These are phyloP conservation scores for Xylota segnis DNA, from an alignment of 2,888 invertebrate genomes.

Conservation along the genomic window DNA sequence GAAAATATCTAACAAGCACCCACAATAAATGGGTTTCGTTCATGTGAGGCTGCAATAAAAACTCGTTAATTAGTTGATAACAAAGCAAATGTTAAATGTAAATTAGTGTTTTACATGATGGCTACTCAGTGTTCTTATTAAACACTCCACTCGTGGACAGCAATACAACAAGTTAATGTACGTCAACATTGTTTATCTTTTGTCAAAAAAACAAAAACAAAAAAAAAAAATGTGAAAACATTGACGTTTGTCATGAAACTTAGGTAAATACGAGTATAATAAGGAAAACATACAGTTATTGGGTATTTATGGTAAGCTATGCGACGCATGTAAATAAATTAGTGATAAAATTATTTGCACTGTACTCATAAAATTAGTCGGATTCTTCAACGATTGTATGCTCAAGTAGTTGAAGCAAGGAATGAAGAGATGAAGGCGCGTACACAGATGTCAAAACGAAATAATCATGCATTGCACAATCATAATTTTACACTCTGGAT, in stretches of 20 bases:
- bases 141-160: slow-evolving; percentile 66
- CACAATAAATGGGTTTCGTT: slow-evolving; percentile 69
- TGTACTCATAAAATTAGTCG: neutral
- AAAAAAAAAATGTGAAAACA: slow-evolving; percentile 50
- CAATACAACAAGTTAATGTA: slow-evolving; percentile 62
- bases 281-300: slow-evolving; percentile 37
- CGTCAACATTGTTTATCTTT: slow-evolving; percentile 72
- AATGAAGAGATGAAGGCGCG: no score
- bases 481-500: no score
- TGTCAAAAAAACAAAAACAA: neutral
- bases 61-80: slow-evolving; percentile 75
- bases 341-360: neutral
- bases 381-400: neutral
- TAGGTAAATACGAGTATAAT: slow-evolving; percentile 18
- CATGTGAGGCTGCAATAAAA: slow-evolving; percentile 74
- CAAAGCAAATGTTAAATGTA: slow-evolving; percentile 77
- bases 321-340: slow-evolving; percentile 5
- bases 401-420: neutral
- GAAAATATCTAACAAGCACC: slow-evolving; percentile 68
- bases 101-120: slow-evolving; percentile 77
- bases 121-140: slow-evolving; percentile 74
- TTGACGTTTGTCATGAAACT: slow-evolving; percentile 72
- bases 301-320: slow-evolving; percentile 4
- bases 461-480: no score
- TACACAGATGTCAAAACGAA: no score